Base-by-base conservation (phyloP, 35 echinoderm and acorn worm genomes). In the Apostichopus parvimensis region DNA sequence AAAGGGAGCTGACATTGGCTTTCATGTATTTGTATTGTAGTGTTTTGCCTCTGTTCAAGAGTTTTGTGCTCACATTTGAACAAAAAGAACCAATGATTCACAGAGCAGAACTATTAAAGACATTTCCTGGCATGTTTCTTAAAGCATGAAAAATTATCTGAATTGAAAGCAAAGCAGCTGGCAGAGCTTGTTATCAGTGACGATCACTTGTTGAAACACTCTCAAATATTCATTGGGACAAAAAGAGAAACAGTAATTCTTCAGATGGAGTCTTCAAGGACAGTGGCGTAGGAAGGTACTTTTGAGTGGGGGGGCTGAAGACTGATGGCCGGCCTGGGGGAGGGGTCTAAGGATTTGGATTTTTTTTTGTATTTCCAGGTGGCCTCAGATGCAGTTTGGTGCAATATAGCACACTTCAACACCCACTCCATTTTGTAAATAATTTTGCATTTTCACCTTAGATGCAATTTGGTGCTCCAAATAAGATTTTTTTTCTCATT, bases 41-140 rank as follows among this genome's bases (percentile, higher is more conserved):
- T 78, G 89, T 94, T 53, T 84, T 94, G 59, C 93, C 93, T n/a
- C 25, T 91, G 12, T 94, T 94, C 87, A 91, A 94, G 87, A 82
- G 77, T 73, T 94, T 91, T 71, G 87, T 94, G 24, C 75, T 94
- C 59, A 94, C 64, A 57, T 89, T 93, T 89, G 84, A 93, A 80
- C 83, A 93, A 61, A 93, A 93, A 65, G 78, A 94, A 65, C 73
- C 92, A 78, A 76, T 88, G 66, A 79, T 87, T 53, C 92, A 93
- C 24, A 77, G 83, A 22, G 83, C 77, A 26, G 93, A 94, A 57
- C 77, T 94, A 28, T 94, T 91, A 59, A 65, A 59, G 87, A 72
- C 52, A 90, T 54, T 94, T 94, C 59, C 78, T 94, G 75, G 87
- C 93, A 61, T 75, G 77, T 56, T 94, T 94, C 84, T 62, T 83